Evolutionary conservation across 2,888 invertebrate species (phyloP).

Genomic region (Tachina lurida): DNA sequence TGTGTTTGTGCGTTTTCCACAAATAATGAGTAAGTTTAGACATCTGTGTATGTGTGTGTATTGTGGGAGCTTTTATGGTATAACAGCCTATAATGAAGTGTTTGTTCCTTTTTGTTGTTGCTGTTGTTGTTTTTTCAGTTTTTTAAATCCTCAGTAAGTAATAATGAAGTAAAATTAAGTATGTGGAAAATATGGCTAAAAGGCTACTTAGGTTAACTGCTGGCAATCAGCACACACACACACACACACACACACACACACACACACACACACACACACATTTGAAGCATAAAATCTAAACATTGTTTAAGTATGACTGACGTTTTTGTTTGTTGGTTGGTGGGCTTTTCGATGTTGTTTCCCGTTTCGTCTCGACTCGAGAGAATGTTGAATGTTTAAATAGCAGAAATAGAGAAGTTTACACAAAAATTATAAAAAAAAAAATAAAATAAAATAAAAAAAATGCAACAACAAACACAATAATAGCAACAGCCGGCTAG

Average conservation of each 20-base stretch:
- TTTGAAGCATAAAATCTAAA: conserved; percentile 10
- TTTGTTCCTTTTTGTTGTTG: conserved; percentile 22
- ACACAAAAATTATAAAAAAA: conserved; percentile 44
- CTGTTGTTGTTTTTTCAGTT: conserved; percentile 32
- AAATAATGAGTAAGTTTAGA: too few species aligned
- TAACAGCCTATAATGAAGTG: conserved; percentile 23
- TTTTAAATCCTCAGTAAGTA: conserved; percentile 36
- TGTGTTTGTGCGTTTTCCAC: neutral
- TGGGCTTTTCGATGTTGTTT: conserved; percentile 57
- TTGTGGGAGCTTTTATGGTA: conserved; percentile 4
- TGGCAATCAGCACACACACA: conserved; percentile 14
- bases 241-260: neutral
- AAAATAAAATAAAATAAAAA: conserved; percentile 35
- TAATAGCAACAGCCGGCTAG: conserved; percentile 77
- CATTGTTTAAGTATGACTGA: conserved; percentile 50
- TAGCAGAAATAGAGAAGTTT: conserved; percentile 66
- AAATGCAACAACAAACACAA: conserved; percentile 72
- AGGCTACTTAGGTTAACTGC: conserved; percentile 69
- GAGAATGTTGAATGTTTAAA: conserved; percentile 68
- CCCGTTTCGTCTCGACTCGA: conserved; percentile 58
- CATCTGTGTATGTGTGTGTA: neutral
- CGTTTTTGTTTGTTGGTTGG: conserved; percentile 52
- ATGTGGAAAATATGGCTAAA: conserved; percentile 69
- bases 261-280: neutral
- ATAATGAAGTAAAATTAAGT: conserved; percentile 61